Evolutionary conservation across 2,888 invertebrate genomes (phyloP).

Genomic region (Rotaria sp.): DNA sequence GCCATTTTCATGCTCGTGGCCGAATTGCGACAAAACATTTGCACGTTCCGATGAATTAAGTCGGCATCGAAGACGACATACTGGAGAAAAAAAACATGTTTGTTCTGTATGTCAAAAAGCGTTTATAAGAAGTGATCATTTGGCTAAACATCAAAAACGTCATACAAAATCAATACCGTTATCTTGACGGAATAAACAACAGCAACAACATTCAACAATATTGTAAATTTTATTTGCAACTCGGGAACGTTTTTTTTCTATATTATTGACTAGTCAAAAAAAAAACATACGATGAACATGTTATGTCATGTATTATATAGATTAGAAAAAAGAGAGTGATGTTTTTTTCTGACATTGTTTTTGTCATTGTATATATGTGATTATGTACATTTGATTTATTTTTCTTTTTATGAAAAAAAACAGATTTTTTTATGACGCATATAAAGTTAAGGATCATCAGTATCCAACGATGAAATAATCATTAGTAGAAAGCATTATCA

Average conservation of each 20-base stretch:
- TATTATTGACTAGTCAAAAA: not conserved
- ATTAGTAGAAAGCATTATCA: too few relatives aligned
- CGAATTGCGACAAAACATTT: slow-evolving; percentile 75
- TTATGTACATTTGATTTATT: not conserved
- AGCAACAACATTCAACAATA: not conserved
- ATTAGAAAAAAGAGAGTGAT: not conserved
- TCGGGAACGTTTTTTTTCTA: not conserved
- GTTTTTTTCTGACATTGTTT: not conserved
- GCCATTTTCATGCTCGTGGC: slow-evolving; percentile 79
- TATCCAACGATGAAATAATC: not conserved
- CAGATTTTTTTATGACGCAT: not conserved
- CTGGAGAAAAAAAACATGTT: slow-evolving; percentile 81
- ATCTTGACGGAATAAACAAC: not conserved
- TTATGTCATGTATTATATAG: not conserved
- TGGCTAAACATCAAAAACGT: slow-evolving; percentile 48
- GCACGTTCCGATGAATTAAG: slow-evolving; percentile 85
- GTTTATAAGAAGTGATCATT: slow-evolving; percentile 54
- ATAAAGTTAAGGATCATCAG: not conserved
- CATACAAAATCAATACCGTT: not conserved
- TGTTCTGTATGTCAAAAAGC: slow-evolving; percentile 65
- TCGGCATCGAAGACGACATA: slow-evolving; percentile 81
- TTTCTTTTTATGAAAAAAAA: not conserved
- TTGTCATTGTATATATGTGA: not conserved
- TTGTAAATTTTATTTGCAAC: not conserved
- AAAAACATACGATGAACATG: not conserved